These are phyloP conservation scores for Pedetes capensis DNA, from an alignment of 2,113 vertebrate genomes.

Conservation along the genomic window DNA sequence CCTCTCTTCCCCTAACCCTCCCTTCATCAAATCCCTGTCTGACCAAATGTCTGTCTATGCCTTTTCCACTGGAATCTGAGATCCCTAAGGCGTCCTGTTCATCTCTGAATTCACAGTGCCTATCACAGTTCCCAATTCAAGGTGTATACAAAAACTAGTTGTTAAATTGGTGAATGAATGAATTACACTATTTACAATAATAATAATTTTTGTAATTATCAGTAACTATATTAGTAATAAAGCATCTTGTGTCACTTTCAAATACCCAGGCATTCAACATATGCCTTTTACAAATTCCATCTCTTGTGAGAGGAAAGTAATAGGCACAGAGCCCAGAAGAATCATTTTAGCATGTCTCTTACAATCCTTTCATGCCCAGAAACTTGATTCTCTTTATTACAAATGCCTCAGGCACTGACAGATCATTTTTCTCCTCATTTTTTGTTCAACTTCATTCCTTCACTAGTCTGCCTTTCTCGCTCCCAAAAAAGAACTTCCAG, in stretches of 20 bases:
- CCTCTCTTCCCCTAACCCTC: neutral
- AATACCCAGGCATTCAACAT: slow-evolving; percentile 36
- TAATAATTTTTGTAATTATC: slow-evolving; percentile 41
- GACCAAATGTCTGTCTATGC: neutral
- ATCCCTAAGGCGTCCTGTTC: neutral
- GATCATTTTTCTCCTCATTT: slow-evolving; percentile 38
- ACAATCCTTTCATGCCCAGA: slow-evolving; percentile 52
- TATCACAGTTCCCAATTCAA: neutral
- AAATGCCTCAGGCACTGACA: slow-evolving; percentile 67
- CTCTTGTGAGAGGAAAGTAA: slow-evolving; percentile 64
- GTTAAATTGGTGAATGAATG: slow-evolving; percentile 16
- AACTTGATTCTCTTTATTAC: slow-evolving; percentile 69
- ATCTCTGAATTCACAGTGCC: neutral
- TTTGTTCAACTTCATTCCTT: slow-evolving; percentile 49
- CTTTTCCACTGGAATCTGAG: slow-evolving; percentile 18
- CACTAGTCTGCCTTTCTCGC: slow-evolving; percentile 1
- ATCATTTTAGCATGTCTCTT: slow-evolving; percentile 69
- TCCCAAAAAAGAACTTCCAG: slow-evolving; percentile 24
- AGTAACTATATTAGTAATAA: slow-evolving; percentile 53
- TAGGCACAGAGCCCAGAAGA: slow-evolving; percentile 52
- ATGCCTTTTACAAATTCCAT: slow-evolving; percentile 51
- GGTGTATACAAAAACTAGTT: neutral
- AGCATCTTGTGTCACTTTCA: slow-evolving; percentile 48
- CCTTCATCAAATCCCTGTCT: neutral
- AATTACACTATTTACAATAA: neutral